Conservation (phyloP, 2,888 invertebrate genomes). For the Limnephilus auricula region DNA sequence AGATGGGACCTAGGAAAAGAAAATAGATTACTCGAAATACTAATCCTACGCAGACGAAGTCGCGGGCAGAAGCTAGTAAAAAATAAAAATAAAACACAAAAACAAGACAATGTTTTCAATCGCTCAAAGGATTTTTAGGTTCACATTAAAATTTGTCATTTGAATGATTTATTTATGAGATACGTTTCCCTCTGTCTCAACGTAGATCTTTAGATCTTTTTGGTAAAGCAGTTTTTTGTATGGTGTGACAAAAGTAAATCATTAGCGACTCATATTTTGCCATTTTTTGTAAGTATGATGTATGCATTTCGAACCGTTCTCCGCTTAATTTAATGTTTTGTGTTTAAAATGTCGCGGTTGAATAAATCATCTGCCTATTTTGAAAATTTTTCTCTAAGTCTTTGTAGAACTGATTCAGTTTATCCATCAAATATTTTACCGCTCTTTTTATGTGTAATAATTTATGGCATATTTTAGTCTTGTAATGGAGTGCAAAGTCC, state of each 20-base stretch:
- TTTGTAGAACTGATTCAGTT: background rate
- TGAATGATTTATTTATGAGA: background rate
- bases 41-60: no score
- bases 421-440: constrained; percentile 31
- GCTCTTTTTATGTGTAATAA: constrained; percentile 27
- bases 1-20: no score
- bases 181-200: background rate
- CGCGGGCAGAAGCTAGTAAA: no score
- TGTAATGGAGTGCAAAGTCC: constrained; percentile 33
- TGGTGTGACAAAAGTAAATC: background rate
- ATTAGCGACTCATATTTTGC: background rate
- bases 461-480: constrained; percentile 21
- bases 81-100: background rate
- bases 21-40: no score
- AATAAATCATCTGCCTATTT: constrained; percentile 1
- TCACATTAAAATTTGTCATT: background rate
- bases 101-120: background rate
- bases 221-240: background rate
- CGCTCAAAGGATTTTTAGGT: background rate
- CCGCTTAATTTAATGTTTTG: constrained; percentile 29
- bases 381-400: background rate
- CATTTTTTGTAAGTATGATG: background rate
- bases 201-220: no score
- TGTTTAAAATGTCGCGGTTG: constrained; percentile 28
- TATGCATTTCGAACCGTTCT: background rate